phyloP scores from a whole-genome alignment of 2,888 invertebrate species.

The Drosophila merina region DNA sequence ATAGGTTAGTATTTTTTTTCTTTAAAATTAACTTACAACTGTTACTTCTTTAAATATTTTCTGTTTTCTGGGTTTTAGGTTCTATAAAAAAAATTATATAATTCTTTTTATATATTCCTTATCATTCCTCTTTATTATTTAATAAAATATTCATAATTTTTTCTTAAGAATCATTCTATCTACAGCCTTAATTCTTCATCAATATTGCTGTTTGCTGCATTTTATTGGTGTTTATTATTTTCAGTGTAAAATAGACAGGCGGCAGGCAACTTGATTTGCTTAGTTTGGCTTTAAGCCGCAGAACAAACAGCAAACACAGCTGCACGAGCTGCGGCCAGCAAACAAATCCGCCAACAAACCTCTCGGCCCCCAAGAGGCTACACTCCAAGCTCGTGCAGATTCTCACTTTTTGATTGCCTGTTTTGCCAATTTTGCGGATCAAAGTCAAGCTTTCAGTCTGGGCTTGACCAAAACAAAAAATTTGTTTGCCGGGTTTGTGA shows the following conservation, averaged over 20 bases:
- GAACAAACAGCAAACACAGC: constrained; percentile 48
- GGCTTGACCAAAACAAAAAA: constrained; percentile 11
- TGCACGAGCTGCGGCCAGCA: constrained; percentile 23
- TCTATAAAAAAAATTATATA: too few species aligned
- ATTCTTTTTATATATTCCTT: too few species aligned
- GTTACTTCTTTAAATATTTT: neutral
- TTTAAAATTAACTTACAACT: neutral
- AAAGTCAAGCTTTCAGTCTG: constrained; percentile 29
- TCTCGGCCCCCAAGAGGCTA: constrained; percentile 31
- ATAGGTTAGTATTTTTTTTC: neutral
- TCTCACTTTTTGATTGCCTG: constrained; percentile 26
- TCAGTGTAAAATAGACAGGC: constrained; percentile 27
- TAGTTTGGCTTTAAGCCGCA: constrained; percentile 36
- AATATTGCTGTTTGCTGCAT: too few species aligned
- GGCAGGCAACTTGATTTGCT: constrained; percentile 52
- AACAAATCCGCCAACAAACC: constrained; percentile 47
- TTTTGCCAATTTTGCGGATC: constrained; percentile 5
- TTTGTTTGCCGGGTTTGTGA: neutral
- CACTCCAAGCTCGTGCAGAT: constrained; percentile 20
- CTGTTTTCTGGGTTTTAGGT: neutral
- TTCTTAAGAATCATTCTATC: too few species aligned
- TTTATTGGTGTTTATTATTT: too few species aligned
- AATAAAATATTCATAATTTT: too few species aligned
- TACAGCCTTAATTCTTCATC: too few species aligned
- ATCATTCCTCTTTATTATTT: too few species aligned